A percentile compares a stretch with the other conserved stretches of the same genome.
Evolutionary conservation across 2,113 vertebrate species (phyloP).

Genomic region (Rhombomys opimus): DNA sequence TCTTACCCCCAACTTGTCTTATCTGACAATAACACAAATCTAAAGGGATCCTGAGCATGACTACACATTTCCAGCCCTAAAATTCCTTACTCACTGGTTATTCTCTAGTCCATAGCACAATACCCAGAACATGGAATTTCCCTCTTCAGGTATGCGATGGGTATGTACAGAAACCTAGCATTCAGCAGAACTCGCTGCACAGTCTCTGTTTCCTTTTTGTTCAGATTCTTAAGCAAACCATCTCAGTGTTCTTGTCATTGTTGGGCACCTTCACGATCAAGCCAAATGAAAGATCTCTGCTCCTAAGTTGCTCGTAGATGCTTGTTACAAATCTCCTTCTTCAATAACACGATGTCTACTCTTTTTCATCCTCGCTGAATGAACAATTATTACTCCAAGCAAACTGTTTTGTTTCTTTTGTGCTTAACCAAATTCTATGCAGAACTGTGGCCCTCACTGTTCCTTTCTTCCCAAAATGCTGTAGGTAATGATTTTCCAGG

Average conservation of each 20-base stretch:
- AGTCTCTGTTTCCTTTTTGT: neutral
- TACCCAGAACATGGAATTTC: neutral
- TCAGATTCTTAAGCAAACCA: neutral
- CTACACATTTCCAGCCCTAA: neutral
- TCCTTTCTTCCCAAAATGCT: neutral
- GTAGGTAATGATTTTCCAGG: neutral
- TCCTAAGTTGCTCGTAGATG: neutral
- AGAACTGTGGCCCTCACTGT: neutral
- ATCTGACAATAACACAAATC: neutral
- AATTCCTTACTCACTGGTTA: neutral
- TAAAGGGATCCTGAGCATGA: neutral
- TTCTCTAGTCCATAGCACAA: neutral
- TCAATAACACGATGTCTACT: neutral
- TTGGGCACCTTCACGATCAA: neutral
- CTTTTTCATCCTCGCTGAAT: neutral
- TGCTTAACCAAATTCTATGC: neutral
- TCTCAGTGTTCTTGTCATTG: neutral
- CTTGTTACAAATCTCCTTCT: neutral
- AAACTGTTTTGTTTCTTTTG: neutral
- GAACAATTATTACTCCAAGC: neutral
- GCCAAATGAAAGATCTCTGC: neutral
- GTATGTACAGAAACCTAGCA: neutral
- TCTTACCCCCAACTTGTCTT: neutral
- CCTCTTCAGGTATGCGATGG: neutral
- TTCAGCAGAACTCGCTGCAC: neutral